Base-by-base conservation (phyloP, 2,797 vertebrate genomes). In the Antennarius maculatus region DNA sequence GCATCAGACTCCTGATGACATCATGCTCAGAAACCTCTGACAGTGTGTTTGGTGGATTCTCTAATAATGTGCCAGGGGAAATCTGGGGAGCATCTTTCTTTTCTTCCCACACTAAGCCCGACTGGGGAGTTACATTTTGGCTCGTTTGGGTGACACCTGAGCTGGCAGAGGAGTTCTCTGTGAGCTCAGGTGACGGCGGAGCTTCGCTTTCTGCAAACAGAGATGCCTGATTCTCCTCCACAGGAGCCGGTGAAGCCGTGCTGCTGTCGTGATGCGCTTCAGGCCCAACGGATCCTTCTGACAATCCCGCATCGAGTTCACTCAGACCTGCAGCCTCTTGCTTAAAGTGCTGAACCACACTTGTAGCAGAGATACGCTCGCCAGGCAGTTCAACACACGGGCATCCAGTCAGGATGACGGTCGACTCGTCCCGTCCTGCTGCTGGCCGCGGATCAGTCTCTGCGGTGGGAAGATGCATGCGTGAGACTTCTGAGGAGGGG, bases 1-100 rank as follows among this genome's bases (percentile, higher is more conserved):
- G 80, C 56, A 83, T 80, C 57, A 92, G 71, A 80, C 64, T 84
- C 45, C 69, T 78, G 68, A 65, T 43, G 17, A 75, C 16, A 43
- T 48, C 70, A 15, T 7, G 60, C 66, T 83, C 88, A 41, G 62
- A 63, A 47, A 60, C 66, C 41, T 72, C 81, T 39, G 71, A 66
- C 50, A 8, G 3, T 2, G 50, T 47, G 66, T 45, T 69, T 53
- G 78, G 57, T 57, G 11, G 65, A 73, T 55, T 62, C 61, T 81
- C 69, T 74, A 58, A 68, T 62, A 62, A 52, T 0, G 64, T 34
- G 56, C 79, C 65, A 8, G 79, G 80, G 69, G 76, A 68, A 74
- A 64, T 47, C 52, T 28, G 66, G 37, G 51, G 15, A 56, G 65
- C 54, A 11, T 77, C 65, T 58, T 77, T 65, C 39, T 46, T 54